Conservation (phyloP, 2,888 invertebrate genomes). For the Dicyrtoma fusca region DNA sequence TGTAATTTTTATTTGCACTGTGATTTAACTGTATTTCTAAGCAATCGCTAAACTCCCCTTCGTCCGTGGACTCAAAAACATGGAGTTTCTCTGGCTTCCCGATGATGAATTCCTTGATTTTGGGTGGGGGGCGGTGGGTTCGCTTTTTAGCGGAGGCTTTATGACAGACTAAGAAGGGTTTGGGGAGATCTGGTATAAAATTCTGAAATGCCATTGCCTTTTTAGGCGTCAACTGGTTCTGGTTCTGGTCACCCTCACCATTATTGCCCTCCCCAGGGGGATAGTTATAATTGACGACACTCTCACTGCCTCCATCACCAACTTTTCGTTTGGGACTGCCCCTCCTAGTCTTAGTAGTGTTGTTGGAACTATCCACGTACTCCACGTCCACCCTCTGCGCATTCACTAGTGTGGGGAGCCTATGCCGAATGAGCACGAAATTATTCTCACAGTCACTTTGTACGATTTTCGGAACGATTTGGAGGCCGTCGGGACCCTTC, state of each 20-base stretch:
- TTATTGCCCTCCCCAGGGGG: too few species aligned
- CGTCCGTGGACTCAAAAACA: conserved; percentile 27
- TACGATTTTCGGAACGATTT: not conserved
- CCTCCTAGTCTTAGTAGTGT: too few species aligned
- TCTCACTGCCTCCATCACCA: too few species aligned
- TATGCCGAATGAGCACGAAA: conserved; percentile 33
- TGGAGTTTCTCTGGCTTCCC: not conserved
- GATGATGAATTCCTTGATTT: conserved; percentile 25
- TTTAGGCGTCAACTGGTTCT: too few species aligned
- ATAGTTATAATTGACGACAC: too few species aligned
- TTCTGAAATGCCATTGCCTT: not conserved
- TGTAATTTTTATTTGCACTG: conserved; percentile 26
- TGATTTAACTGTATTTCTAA: conserved; percentile 28
- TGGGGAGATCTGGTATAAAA: not conserved
- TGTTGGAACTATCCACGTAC: not conserved
- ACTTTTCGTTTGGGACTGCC: too few species aligned
- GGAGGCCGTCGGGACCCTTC: not conserved
- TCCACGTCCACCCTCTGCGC: conserved; percentile 18
- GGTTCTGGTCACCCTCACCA: too few species aligned
- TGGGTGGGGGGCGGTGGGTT: conserved; percentile 18
- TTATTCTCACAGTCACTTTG: not conserved
- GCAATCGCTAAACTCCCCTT: conserved; percentile 33
- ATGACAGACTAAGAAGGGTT: conserved; percentile 5
- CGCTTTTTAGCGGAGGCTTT: conserved; percentile 17
- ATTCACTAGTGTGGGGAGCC: conserved; percentile 47